phyloP scores from a whole-genome alignment of 2,797 vertebrate species.

The Eulemur albifrons region DNA sequence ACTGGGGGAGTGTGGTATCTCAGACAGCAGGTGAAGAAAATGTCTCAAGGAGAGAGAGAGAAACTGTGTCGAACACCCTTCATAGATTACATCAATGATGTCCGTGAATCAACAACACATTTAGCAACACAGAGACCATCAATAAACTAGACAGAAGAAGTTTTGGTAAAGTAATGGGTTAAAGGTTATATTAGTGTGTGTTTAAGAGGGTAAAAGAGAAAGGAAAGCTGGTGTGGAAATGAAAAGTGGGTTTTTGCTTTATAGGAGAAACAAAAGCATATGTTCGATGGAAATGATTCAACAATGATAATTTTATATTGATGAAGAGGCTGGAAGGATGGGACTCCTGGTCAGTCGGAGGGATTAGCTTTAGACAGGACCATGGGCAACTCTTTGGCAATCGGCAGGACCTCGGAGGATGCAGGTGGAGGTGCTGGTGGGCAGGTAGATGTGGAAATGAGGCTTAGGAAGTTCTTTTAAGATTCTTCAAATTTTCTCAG shows the following conservation, averaged over 20 bases:
- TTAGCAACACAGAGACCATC: neutral
- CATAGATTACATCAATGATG: neutral
- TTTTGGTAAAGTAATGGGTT: neutral
- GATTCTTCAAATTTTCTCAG: neutral
- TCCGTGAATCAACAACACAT: neutral
- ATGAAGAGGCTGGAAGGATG: neutral
- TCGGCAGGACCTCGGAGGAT: neutral
- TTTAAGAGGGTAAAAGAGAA: neutral
- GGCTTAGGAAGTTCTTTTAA: neutral
- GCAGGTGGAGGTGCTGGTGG: neutral
- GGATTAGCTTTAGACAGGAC: neutral
- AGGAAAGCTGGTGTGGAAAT: neutral
- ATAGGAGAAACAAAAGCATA: neutral
- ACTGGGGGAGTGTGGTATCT: neutral
- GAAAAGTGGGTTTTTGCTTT: neutral
- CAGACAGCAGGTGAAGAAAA: neutral
- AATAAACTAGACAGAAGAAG: neutral
- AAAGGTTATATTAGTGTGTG: neutral
- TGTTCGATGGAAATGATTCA: neutral
- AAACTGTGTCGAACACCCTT: too few species aligned
- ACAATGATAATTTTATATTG: neutral
- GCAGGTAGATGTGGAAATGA: neutral
- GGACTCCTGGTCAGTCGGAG: neutral
- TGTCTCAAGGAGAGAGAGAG: neutral
- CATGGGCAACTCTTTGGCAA: neutral